Evolutionary conservation across 2,888 invertebrate genomes (phyloP).

Genomic region (Chrysolina haemoptera): DNA sequence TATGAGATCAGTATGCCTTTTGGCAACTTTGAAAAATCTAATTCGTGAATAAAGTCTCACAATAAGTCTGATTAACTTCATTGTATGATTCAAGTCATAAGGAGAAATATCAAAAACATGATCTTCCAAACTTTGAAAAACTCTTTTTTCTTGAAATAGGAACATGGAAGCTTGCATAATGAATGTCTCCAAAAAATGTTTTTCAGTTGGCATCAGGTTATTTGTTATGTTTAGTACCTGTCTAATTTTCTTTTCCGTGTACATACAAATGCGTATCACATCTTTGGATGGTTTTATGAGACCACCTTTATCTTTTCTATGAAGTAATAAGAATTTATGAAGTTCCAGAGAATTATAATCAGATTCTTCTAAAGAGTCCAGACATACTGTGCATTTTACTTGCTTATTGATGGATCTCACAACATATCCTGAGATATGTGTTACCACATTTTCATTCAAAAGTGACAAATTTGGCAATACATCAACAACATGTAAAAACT

Average conservation of each 20-base stretch:
- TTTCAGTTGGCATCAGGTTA: neutral
- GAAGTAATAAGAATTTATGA: neutral
- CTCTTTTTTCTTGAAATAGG: neutral
- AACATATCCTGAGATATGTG: constrained; percentile 26
- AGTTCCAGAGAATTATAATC: neutral
- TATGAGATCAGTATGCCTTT: constrained; percentile 7
- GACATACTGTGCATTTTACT: constrained; percentile 7
- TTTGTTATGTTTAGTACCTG: constrained; percentile 9
- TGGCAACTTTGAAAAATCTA: constrained; percentile 9
- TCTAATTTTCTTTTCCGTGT: neutral
- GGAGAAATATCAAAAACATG: constrained; percentile 21
- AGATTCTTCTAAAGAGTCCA: neutral
- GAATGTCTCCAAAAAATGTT: neutral
- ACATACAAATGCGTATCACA: neutral
- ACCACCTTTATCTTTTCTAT: constrained; percentile 5
- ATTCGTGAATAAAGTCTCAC: neutral
- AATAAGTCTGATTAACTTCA: constrained; percentile 8
- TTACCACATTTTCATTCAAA: constrained; percentile 22
- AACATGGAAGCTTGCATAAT: neutral
- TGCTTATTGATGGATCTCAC: constrained; percentile 16
- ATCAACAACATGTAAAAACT: neutral
- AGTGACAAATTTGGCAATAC: constrained; percentile 13
- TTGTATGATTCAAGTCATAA: constrained; percentile 6
- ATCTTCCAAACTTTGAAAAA: constrained; percentile 15
- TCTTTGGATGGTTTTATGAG: constrained; percentile 6